Evolutionary conservation across 2,113 vertebrate genomes (phyloP).

Genomic region (Alces alces): DNA sequence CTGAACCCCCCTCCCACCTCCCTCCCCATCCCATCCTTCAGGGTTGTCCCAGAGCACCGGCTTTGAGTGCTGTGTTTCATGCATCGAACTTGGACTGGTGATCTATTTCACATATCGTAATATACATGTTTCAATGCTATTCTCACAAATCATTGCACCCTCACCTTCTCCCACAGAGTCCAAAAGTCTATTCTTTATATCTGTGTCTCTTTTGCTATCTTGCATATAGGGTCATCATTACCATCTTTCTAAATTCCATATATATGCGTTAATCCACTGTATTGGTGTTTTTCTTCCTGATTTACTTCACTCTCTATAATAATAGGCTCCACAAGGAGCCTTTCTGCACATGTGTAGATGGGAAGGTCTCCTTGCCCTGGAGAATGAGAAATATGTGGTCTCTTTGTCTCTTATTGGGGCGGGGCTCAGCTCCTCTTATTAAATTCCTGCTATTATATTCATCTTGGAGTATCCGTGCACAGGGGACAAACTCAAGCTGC

Average conservation of each 20-base stretch:
- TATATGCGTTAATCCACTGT: not conserved
- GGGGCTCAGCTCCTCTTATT: not conserved
- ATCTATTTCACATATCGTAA: not conserved
- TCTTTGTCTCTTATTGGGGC: not conserved
- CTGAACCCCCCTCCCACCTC: not conserved
- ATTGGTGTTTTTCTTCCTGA: not conserved
- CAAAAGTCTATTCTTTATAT: not conserved
- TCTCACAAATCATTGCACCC: not conserved
- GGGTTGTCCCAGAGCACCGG: not conserved
- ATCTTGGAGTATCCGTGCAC: not conserved
- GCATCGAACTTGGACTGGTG: not conserved
- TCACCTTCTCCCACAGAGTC: not conserved
- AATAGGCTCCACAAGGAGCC: not conserved
- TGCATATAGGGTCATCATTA: not conserved
- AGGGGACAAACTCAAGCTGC: not conserved
- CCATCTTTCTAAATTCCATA: not conserved
- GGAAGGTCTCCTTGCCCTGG: not conserved
- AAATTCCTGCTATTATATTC: not conserved
- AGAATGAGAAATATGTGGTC: not conserved
- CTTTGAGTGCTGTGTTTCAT: not conserved
- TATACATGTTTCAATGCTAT: not conserved
- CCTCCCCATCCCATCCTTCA: not conserved
- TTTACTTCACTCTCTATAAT: not conserved
- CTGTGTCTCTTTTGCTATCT: not conserved
- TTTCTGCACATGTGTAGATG: not conserved